Evolutionary conservation across 35 echinoderm and acorn worm species (phyloP), one percentile per base, ranked within the genome.

Genomic region (Apostichopus parvimensis): DNA sequence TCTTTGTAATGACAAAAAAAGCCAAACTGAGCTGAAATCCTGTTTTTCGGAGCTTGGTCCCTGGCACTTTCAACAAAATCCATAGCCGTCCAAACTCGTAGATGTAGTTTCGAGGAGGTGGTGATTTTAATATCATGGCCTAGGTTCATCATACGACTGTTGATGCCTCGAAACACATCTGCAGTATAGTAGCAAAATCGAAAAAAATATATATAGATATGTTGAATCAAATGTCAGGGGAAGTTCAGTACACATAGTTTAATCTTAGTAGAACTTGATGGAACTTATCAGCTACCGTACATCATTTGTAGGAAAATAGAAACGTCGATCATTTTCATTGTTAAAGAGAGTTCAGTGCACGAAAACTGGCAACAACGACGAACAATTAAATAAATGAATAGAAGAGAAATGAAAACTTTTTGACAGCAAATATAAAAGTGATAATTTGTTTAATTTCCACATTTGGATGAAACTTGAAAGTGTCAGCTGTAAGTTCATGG

Each of bases 51-150:
- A 88, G 86, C 86, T 88, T 88, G 22, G 86, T 88, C 86, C 86
- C 86, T 88, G 86, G 86, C 86, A 88, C 86, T 88, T 88, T 88
- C 86, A 88, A 88, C 86, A 72, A 75, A 88, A 88, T 88, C 86
- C 86, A 88, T 57, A 18, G 61, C 86, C 86, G 86, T 88, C 86
- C 86, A 88, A 53, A 45, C 79, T 6, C 34, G 34, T 12, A 24
- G 79, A 82, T 57, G 79, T 0, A 82, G 71, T 75, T 75, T 75
- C 71, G 71, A 75, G 20, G n/a, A 24, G 71, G 71, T 24, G 14
- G 8, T 20, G 4, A 75, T 18, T 11, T 68, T 18, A 68, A 8
- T 57, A 72, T 64, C 57, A 26, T 64, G 55, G 64, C 26, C 86
- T 64, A 72, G 81, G 22, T 59, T 84, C 10, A 55, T 14, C 79